phyloP scores from a whole-genome alignment of 2,113 vertebrate species.

The Phainopepla nitens region DNA sequence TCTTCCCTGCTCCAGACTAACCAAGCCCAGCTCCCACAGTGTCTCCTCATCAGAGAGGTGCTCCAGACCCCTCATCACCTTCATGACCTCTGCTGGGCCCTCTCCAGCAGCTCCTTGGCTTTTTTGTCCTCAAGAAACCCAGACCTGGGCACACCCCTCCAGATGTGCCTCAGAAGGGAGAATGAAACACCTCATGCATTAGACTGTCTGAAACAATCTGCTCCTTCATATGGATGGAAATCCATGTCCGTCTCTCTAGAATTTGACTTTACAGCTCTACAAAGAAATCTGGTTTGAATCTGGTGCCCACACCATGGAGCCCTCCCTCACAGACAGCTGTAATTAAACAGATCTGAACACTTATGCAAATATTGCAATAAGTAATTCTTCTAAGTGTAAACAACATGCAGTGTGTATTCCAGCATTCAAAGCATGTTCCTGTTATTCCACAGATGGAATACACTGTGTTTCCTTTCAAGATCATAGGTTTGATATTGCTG shows the following conservation, averaged over 20 bases:
- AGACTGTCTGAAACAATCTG: neutral
- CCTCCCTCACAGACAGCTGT: neutral
- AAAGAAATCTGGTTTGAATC: neutral
- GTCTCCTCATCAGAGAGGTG: neutral
- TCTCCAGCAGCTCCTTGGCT: neutral
- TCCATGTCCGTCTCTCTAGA: neutral
- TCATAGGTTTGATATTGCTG: neutral
- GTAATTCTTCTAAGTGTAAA: neutral
- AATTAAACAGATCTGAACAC: constrained; percentile 23
- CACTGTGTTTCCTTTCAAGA: neutral
- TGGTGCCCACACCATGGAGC: neutral
- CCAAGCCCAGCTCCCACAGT: neutral
- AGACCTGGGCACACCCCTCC: neutral
- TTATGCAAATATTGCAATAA: constrained; percentile 34
- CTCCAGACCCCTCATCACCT: neutral
- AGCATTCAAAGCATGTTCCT: neutral
- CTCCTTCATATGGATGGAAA: neutral
- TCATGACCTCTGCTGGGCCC: neutral
- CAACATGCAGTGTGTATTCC: neutral
- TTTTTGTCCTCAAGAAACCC: neutral
- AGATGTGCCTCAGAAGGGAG: neutral
- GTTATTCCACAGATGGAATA: neutral
- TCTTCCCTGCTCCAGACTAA: neutral
- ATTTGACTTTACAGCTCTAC: neutral
- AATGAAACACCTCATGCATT: neutral